A percentile compares a stretch with the other conserved stretches of the same genome.
These are phyloP conservation scores for Elaeidobius kamerunicus DNA, from an alignment of 2,888 invertebrate genomes.

Conservation along the genomic window DNA sequence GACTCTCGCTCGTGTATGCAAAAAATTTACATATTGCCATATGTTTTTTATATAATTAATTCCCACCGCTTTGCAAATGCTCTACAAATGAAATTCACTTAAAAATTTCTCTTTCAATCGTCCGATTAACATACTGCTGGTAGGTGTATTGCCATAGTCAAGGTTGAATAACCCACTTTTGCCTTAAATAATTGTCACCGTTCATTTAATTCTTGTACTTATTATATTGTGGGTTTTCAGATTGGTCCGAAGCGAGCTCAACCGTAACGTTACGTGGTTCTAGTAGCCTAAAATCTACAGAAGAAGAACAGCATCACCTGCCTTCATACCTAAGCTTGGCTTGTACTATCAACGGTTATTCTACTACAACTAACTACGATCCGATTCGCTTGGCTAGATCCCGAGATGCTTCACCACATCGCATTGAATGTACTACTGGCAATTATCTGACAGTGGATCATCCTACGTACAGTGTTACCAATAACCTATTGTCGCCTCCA, in stretches of 20 bases:
- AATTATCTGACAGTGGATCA: conserved; percentile 35
- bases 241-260: conserved; percentile 52
- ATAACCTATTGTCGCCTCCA: conserved; percentile 48
- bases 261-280: conserved; percentile 54
- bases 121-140: conserved; percentile 25
- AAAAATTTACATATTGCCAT: conserved; percentile 6
- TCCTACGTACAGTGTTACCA: conserved; percentile 40
- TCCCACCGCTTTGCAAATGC: conserved; percentile 13
- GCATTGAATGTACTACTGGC: conserved; percentile 48
- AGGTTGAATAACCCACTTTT: conserved; percentile 29
- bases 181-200: conserved; percentile 19
- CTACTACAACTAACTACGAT: conserved; percentile 82
- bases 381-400: conserved; percentile 62
- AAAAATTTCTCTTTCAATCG: conserved; percentile 27
- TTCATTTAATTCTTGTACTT: conserved; percentile 18
- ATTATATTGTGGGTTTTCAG: conserved; percentile 44
- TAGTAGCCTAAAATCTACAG: no score
- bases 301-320: conserved; percentile 54
- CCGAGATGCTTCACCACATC: conserved; percentile 68
- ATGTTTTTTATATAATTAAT: background rate
- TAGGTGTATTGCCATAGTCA: conserved; percentile 26
- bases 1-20: conserved; percentile 2
- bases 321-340: conserved; percentile 87
- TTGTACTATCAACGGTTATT: conserved; percentile 88
- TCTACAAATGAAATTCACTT: conserved; percentile 13